Evolutionary conservation across 1,140 invertebrate genomes (phyloP).

Genomic region (Drosophila pruinosa): DNA sequence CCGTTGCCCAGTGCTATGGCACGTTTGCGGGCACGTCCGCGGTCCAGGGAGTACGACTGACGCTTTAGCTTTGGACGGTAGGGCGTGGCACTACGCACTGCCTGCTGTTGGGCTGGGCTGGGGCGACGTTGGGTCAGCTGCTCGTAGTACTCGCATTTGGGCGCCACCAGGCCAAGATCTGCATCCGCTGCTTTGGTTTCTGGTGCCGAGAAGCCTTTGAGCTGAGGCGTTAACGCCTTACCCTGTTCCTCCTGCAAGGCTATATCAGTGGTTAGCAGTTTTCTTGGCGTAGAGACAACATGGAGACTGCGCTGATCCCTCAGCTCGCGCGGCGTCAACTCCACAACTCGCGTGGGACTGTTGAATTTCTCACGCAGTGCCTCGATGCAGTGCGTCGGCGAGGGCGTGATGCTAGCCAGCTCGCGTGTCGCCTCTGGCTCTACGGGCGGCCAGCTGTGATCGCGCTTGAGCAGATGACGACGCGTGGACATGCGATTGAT

Average conservation of each 20-base stretch:
- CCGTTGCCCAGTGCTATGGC: conserved; percentile 15
- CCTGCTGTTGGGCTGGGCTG: conserved; percentile 9
- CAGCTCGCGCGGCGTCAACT: conserved; percentile 41
- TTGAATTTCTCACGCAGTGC: conserved; percentile 71
- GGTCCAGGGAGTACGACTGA: conserved; percentile 68
- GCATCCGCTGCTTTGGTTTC: conserved; percentile 75
- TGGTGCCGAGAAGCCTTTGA: conserved; percentile 72
- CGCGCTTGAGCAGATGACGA: conserved; percentile 62
- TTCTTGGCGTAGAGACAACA: no score
- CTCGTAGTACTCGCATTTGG: conserved; percentile 71
- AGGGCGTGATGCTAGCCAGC: conserved; percentile 2
- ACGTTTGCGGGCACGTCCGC: conserved; percentile 49
- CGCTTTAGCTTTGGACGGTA: conserved; percentile 51
- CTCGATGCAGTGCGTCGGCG: conserved; percentile 57
- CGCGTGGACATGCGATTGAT: conserved; percentile 76
- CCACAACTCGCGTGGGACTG: conserved; percentile 66
- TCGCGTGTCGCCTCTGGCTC: conserved; percentile 4
- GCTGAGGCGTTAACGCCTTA: conserved; percentile 30
- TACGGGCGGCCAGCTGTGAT: conserved; percentile 78
- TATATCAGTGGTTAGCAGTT: no score
- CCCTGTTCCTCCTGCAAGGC: background rate
- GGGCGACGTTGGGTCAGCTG: conserved; percentile 53
- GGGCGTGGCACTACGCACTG: no score
- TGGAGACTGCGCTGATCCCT: conserved; percentile 23
- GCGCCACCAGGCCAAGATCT: conserved; percentile 71